These are phyloP conservation scores for Axinella damicornis DNA, from an alignment of 37 sponge, comb jelly and placozoan species.

Conservation along the genomic window DNA sequence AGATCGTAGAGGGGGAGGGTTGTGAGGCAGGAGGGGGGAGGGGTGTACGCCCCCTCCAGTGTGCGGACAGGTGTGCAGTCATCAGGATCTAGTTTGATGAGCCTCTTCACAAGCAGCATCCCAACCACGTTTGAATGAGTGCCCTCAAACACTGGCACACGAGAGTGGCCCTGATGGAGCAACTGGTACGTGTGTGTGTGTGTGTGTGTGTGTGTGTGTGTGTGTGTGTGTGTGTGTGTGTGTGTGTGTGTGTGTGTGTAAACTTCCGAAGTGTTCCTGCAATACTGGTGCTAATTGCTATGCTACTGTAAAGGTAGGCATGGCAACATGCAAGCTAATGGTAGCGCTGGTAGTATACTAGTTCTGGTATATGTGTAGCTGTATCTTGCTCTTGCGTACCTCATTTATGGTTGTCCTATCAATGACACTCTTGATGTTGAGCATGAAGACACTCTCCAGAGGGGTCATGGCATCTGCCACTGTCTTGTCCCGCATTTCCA, in stretches of 20 bases:
- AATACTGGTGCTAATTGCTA: no score
- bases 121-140: conserved; percentile 57
- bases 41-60: conserved; percentile 33
- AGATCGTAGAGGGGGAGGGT: conserved; percentile 75
- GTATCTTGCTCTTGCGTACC: no score
- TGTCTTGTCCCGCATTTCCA: conserved; percentile 85
- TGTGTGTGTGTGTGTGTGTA: no score
- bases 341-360: no score
- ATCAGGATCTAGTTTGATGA: conserved; percentile 74
- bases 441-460: conserved; percentile 78
- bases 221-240: no score
- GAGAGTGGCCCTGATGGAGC: conserved; percentile 65
- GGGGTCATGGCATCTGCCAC: conserved; percentile 88
- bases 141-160: conserved; percentile 74
- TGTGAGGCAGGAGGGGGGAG: conserved; percentile 72
- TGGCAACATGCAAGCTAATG: no score
- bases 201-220: no score
- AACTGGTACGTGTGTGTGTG: conserved; percentile 26
- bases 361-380: no score
- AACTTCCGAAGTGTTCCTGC: no score
- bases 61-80: conserved; percentile 49
- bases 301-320: no score
- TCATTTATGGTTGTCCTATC: conserved; percentile 54
- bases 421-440: conserved; percentile 33
- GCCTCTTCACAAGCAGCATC: conserved; percentile 77